These are phyloP conservation scores for Spongia lamella DNA, from an alignment of 37 sponge, comb jelly and placozoan genomes.

Conservation along the genomic window DNA sequence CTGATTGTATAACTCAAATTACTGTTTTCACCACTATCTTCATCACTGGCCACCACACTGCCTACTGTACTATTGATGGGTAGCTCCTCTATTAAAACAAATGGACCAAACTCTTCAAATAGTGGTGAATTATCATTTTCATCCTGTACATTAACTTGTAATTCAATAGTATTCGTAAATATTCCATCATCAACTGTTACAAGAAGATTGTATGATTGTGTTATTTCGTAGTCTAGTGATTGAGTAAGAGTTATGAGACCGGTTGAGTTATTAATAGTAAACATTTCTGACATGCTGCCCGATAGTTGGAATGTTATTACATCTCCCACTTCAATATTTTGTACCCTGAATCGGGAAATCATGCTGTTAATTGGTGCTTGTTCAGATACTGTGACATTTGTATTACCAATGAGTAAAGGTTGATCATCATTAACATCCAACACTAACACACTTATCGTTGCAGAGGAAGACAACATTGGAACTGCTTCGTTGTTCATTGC, in stretches of 20 bases:
- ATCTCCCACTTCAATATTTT: constrained; percentile 31
- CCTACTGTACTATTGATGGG: constrained; percentile 4
- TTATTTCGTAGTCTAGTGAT: no score
- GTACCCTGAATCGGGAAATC: constrained; percentile 26
- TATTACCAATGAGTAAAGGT: constrained; percentile 24
- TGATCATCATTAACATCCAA: constrained; percentile 38
- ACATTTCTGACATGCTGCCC: no score
- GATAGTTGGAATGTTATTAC: no score
- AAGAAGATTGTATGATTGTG: no score
- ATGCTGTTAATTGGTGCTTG: neutral
- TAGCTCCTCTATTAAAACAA: constrained; percentile 40
- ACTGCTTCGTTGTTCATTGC: constrained; percentile 8
- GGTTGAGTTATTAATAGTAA: neutral
- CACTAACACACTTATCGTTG: constrained; percentile 8
- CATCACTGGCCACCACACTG: constrained; percentile 28
- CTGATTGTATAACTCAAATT: constrained; percentile 18
- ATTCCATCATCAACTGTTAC: neutral
- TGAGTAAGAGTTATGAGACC: neutral
- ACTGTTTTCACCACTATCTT: constrained; percentile 26
- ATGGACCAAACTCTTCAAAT: constrained; percentile 36
- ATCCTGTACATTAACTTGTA: constrained; percentile 56
- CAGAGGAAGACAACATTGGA: constrained; percentile 3
- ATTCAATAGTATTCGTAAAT: neutral
- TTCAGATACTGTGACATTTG: constrained; percentile 3
- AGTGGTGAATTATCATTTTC: constrained; percentile 78